phyloP scores from a whole-genome alignment of 2,888 invertebrate genomes.

The Agonum fuliginosum region DNA sequence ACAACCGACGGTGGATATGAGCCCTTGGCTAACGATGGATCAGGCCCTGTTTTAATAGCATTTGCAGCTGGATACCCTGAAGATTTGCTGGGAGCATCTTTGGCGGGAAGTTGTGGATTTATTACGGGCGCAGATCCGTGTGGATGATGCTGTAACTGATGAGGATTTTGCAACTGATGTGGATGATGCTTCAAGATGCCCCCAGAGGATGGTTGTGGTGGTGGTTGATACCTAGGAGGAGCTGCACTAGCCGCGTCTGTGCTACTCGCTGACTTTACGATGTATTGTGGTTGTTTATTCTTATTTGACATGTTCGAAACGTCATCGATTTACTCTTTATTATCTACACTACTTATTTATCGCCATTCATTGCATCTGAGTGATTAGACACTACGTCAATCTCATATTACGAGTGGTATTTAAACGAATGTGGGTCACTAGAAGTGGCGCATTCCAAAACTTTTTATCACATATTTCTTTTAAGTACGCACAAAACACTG shows the following conservation, averaged over 20 bases:
- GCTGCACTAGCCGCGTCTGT: slow-evolving; percentile 69
- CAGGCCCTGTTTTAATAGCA: slow-evolving; percentile 42
- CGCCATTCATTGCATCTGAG: slow-evolving; percentile 8
- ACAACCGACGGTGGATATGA: slow-evolving; percentile 32
- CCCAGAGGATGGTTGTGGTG: slow-evolving; percentile 79
- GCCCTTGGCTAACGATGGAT: slow-evolving; percentile 41
- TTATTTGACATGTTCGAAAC: slow-evolving; percentile 71
- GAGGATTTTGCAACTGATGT: slow-evolving; percentile 63
- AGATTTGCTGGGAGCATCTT: slow-evolving; percentile 28
- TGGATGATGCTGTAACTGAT: slow-evolving; percentile 25
- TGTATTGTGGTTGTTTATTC: slow-evolving; percentile 70
- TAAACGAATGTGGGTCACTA: slow-evolving; percentile 70
- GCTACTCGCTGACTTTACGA: slow-evolving; percentile 68
- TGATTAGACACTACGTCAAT: not conserved
- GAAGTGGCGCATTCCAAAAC: slow-evolving; percentile 66
- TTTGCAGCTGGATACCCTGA: slow-evolving; percentile 55
- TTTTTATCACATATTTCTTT: slow-evolving; percentile 65
- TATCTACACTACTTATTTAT: slow-evolving; percentile 34
- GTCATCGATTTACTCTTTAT: slow-evolving; percentile 41
- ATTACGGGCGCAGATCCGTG: slow-evolving; percentile 1
- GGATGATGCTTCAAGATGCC: slow-evolving; percentile 78
- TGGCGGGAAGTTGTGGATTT: slow-evolving; percentile 42
- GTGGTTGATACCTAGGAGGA: slow-evolving; percentile 88
- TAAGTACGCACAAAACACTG: slow-evolving; percentile 22
- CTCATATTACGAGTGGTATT: slow-evolving; percentile 64